These are phyloP conservation scores for Drosophila ogumai DNA, from an alignment of 1,140 invertebrate species.

Conservation along the genomic window DNA sequence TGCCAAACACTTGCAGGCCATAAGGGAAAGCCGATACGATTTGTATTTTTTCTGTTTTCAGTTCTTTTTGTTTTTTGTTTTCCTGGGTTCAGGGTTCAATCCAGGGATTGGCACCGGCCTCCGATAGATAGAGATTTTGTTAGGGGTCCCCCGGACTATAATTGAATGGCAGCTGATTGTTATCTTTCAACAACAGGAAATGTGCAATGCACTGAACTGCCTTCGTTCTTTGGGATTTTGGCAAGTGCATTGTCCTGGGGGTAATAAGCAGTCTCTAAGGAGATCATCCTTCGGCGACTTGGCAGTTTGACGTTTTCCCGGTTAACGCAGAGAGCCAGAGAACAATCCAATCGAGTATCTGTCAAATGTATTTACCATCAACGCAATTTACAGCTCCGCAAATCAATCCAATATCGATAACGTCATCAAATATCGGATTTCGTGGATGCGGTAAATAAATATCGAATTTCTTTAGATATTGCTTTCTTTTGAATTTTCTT, in stretches of 20 bases:
- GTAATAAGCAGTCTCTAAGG: constrained; percentile 54
- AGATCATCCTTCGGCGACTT: constrained; percentile 57
- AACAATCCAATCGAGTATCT: constrained; percentile 35
- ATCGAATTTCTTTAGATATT: constrained; percentile 25
- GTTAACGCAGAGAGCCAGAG: constrained; percentile 11
- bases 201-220: constrained; percentile 57
- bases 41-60: constrained; percentile 24
- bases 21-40: constrained; percentile 53
- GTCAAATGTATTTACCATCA: constrained; percentile 34
- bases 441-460: neutral
- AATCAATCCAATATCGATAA: constrained; percentile 40
- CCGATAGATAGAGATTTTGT: constrained; percentile 33
- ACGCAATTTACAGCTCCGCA: constrained; percentile 32
- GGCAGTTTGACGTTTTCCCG: constrained; percentile 54
- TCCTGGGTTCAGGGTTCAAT: constrained; percentile 36
- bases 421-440: constrained; percentile 35
- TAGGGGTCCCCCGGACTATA: constrained; percentile 8
- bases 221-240: constrained; percentile 22
- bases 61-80: constrained; percentile 21
- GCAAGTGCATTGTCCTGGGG: constrained; percentile 29
- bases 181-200: constrained; percentile 62
- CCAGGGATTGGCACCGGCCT: constrained; percentile 40
- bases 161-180: constrained; percentile 45
- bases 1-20: constrained; percentile 66
- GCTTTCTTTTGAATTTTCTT: constrained; percentile 2